A percentile compares a stretch with the other conserved stretches of the same genome.
phyloP scores from a whole-genome alignment of 1,140 invertebrate genomes.

The Stenopsyche tienmushanensis region DNA sequence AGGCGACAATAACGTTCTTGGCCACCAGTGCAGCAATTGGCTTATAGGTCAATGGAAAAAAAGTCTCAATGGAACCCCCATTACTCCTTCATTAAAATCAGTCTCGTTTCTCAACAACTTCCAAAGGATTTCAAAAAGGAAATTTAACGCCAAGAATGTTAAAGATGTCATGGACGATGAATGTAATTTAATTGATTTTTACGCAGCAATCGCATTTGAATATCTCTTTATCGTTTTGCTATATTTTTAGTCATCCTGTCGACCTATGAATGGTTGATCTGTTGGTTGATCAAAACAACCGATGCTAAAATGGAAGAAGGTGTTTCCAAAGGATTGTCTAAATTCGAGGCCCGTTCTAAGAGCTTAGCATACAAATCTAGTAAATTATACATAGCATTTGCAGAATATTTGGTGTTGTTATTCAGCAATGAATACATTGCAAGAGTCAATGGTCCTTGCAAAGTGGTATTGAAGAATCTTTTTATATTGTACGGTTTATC shows the following conservation, averaged over 20 bases:
- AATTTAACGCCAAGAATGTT: constrained; percentile 52
- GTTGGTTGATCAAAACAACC: constrained; percentile 63
- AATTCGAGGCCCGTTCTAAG: constrained; percentile 76
- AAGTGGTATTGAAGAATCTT: constrained; percentile 63
- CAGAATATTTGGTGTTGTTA: constrained; percentile 65
- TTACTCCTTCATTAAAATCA: constrained; percentile 64
- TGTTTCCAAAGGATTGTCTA: constrained; percentile 58
- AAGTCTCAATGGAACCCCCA: constrained; percentile 46
- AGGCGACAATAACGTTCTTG: constrained; percentile 84
- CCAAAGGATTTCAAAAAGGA: constrained; percentile 48
- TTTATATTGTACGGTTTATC: constrained; percentile 71
- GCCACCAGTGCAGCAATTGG: constrained; percentile 84
- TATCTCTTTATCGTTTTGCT: constrained; percentile 1
- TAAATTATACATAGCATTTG: constrained; percentile 74
- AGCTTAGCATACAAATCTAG: constrained; percentile 80
- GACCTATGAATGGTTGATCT: constrained; percentile 82
- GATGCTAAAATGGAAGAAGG: constrained; percentile 56
- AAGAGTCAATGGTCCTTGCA: constrained; percentile 53
- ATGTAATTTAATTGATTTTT: constrained; percentile 54
- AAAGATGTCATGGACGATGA: constrained; percentile 56
- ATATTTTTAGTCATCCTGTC: constrained; percentile 63
- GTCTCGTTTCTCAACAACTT: constrained; percentile 61
- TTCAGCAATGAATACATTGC: constrained; percentile 59
- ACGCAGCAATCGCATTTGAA: constrained; percentile 24
- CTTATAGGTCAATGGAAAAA: constrained; percentile 60